Evolutionary conservation across 2,888 invertebrate species (phyloP).

Genomic region (Mylabris sibirica): DNA sequence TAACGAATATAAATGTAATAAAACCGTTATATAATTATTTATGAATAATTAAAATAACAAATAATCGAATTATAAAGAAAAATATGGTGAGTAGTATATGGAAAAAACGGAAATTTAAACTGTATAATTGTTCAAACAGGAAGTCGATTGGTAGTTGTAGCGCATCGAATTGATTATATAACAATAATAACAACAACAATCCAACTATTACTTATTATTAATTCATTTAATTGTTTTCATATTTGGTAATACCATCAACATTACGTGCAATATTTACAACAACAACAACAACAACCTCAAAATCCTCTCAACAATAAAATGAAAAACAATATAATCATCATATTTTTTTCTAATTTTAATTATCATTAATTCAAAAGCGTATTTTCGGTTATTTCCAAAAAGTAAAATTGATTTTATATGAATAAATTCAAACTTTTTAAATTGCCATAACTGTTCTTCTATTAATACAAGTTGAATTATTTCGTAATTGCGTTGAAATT

Average conservation of each 20-base stretch:
- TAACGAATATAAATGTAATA: neutral
- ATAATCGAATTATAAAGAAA: neutral
- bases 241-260: constrained; percentile 8
- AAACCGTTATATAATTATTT: neutral
- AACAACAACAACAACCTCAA: neutral
- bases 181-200: neutral
- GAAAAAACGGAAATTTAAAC: constrained; percentile 9
- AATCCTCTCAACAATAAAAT: neutral
- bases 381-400: too few species aligned
- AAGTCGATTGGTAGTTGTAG: constrained; percentile 8
- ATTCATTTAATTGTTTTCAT: constrained; percentile 11
- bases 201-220: neutral
- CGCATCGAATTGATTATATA: constrained; percentile 7
- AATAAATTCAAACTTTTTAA: too few species aligned
- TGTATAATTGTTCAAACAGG: constrained; percentile 11
- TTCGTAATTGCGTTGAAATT: neutral
- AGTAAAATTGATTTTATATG: too few species aligned
- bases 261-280: neutral
- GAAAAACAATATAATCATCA: neutral
- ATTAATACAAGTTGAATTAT: neutral
- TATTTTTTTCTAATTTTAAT: too few species aligned
- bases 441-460: neutral
- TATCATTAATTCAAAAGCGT: too few species aligned
- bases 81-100: neutral
- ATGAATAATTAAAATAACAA: neutral